These are phyloP conservation scores for Xanthostigma xanthostigma DNA, from an alignment of 2,888 invertebrate species.

Conservation along the genomic window DNA sequence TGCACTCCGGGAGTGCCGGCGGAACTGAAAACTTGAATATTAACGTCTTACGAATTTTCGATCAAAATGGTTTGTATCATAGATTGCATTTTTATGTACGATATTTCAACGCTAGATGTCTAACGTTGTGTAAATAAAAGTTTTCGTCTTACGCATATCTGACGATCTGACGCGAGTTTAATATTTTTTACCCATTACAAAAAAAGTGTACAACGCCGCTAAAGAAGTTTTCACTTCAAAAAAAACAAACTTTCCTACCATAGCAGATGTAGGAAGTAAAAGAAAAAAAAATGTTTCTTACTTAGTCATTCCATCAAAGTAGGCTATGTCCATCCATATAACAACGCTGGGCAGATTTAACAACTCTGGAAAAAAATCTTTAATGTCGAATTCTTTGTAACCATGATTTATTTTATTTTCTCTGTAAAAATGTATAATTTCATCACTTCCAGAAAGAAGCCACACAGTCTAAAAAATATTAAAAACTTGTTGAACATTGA, in stretches of 20 bases:
- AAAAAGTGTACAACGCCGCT: too few species aligned
- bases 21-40: too few species aligned
- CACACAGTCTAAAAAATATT: conserved; percentile 35
- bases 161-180: too few species aligned
- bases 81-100: too few species aligned
- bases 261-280: not conserved
- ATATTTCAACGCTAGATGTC: too few species aligned
- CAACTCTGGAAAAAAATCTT: conserved; percentile 45
- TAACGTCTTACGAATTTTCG: too few species aligned
- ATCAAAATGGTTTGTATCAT: too few species aligned
- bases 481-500: not conserved
- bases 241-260: conserved; percentile 1
- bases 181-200: too few species aligned
- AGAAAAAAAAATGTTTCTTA: conserved; percentile 18
- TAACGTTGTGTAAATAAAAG: too few species aligned
- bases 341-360: conserved; percentile 34
- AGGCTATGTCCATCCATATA: conserved; percentile 37
- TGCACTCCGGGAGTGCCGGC: too few species aligned
- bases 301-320: conserved; percentile 31
- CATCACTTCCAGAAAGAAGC: conserved; percentile 48
- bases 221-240: too few species aligned
- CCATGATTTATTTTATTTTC: conserved; percentile 39
- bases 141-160: too few species aligned
- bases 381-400: conserved; percentile 37
- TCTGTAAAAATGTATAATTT: conserved; percentile 45